Percentiles rank a stretch among this genome's conserved stretches.
Conservation (phyloP, 2,797 vertebrate species). For the Malurus splendens region DNA sequence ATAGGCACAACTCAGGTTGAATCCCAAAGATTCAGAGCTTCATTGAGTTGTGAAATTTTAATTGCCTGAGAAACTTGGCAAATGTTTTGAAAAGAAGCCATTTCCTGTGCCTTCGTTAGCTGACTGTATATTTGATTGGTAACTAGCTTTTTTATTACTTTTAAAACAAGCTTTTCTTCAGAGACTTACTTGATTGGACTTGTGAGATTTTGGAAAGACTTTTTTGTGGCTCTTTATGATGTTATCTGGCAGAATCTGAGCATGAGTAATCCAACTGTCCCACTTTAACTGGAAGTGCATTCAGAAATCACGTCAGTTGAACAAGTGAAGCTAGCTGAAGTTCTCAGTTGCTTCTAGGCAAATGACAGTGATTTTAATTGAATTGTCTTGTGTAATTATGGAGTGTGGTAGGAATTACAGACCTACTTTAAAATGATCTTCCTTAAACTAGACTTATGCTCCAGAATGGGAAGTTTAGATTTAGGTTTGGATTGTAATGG, state of each 20-base stretch:
- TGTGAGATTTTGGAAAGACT: constrained; percentile 6
- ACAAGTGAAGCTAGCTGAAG: constrained; percentile 27
- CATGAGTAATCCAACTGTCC: constrained; percentile 31
- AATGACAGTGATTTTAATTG: constrained; percentile 40
- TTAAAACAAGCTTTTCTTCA: background rate
- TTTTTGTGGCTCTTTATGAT: background rate
- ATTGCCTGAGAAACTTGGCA: background rate
- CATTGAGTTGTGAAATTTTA: background rate
- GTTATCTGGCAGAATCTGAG: constrained; percentile 14
- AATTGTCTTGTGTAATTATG: constrained; percentile 25
- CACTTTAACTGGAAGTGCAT: background rate
- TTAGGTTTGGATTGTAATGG: background rate
- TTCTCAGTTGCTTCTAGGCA: constrained; percentile 40
- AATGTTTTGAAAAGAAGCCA: background rate
- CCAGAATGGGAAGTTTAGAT: background rate
- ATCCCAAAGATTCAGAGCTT: constrained; percentile 3
- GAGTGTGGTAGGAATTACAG: constrained; percentile 11
- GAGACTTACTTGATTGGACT: background rate
- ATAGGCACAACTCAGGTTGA: background rate
- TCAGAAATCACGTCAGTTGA: constrained; percentile 42
- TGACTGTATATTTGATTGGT: background rate
- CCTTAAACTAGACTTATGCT: background rate
- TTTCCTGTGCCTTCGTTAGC: background rate
- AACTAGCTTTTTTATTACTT: background rate
- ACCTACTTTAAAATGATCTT: background rate